Evolutionary conservation across 2,888 invertebrate genomes (phyloP).

Genomic region (Polymixis lichenea): DNA sequence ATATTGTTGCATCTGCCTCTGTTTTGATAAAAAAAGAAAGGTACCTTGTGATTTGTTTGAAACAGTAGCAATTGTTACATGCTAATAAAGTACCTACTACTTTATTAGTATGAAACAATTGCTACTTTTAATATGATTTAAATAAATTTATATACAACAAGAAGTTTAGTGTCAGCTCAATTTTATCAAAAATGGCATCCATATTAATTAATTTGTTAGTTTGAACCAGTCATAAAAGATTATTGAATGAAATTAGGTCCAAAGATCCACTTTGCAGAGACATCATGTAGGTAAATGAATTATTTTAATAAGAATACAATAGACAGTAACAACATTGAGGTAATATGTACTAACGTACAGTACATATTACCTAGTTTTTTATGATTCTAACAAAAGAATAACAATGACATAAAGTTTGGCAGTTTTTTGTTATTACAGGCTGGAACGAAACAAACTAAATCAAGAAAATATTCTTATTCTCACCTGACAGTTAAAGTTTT

Average conservation of each 20-base stretch:
- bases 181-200: background rate
- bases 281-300: background rate
- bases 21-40: background rate
- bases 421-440: constrained; percentile 19
- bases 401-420: constrained; percentile 39
- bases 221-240: background rate
- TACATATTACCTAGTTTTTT: background rate
- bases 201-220: background rate
- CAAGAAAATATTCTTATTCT: constrained; percentile 7
- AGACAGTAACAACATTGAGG: background rate
- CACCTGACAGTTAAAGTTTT: constrained; percentile 19
- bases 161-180: background rate
- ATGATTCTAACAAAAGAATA: constrained; percentile 11
- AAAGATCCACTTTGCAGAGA: background rate
- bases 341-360: too few species aligned
- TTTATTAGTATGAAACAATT: background rate
- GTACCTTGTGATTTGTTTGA: background rate
- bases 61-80: background rate
- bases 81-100: too few species aligned
- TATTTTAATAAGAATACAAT: constrained; percentile 15
- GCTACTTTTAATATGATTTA: background rate
- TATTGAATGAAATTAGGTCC: background rate
- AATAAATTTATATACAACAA: background rate
- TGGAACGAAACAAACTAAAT: background rate
- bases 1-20: background rate